Evolutionary conservation across 1,140 invertebrate genomes (phyloP).

Genomic region (Sminthurinus signatus): DNA sequence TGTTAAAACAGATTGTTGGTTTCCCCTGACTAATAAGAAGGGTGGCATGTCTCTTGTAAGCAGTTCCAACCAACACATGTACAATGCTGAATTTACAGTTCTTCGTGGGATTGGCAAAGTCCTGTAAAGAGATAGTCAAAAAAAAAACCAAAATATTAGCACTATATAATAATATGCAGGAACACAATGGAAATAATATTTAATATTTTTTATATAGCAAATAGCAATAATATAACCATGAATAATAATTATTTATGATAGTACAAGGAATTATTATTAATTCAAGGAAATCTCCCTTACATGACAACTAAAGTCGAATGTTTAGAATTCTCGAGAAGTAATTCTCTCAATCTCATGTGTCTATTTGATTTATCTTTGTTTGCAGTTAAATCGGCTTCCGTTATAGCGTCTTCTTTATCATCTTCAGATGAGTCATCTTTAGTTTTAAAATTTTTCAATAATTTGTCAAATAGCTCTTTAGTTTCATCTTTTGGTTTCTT

Average conservation of each 20-base stretch:
- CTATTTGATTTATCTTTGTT: constrained; percentile 86
- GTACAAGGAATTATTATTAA: too few species aligned
- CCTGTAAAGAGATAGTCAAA: constrained; percentile 43
- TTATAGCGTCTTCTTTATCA: constrained; percentile 56
- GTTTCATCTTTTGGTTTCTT: constrained; percentile 50
- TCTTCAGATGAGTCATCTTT: constrained; percentile 49
- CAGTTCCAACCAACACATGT: constrained; percentile 57
- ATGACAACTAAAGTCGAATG: constrained; percentile 84
- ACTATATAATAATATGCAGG: too few species aligned
- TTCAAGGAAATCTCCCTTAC: constrained; percentile 51
- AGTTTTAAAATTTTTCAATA: constrained; percentile 61
- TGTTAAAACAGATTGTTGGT: constrained; percentile 56
- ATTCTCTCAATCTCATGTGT: constrained; percentile 78
- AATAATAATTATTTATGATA: too few species aligned
- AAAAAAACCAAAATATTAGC: background rate
- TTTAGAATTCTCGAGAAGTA: constrained; percentile 75
- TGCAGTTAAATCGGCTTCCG: constrained; percentile 71
- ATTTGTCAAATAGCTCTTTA: constrained; percentile 67
- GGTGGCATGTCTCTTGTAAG: constrained; percentile 55
- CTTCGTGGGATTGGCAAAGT: constrained; percentile 65
- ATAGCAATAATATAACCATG: too few species aligned
- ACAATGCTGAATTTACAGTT: constrained; percentile 51
- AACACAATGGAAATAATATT: background rate
- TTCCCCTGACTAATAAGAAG: constrained; percentile 54
- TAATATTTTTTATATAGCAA: background rate